Base-by-base conservation (phyloP, 2,888 invertebrate species). In the Drosophila cognata region DNA sequence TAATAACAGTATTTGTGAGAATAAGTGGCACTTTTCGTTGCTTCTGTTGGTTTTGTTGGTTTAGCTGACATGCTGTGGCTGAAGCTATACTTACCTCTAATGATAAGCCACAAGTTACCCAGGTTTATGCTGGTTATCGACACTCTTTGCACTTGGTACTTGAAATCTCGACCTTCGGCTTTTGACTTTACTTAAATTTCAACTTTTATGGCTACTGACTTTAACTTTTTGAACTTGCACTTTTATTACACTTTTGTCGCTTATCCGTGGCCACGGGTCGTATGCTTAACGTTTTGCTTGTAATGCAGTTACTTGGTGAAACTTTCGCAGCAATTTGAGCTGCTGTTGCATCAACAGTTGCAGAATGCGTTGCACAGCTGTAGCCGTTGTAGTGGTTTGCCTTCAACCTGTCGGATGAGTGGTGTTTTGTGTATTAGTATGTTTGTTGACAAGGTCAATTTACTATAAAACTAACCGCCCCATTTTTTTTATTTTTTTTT, bases 271-370 rank as follows among this genome's bases (percentile, higher is more conserved):
- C 67, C 31, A 63, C 83, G 50, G 36, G 50, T 72, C 89, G 81
- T 86, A 85, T 90, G 43, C 74, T 81, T 91, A 89, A 88, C 79
- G 88, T 74, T 80, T 82, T 68, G 85, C 90, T 78, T 56, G 38
- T 4, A 92, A 85, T 74, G 91, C 89, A 87, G 86, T 89, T 79
- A 77, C 81, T 84, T 86, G 90, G 69, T 89, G 89, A 75, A 92
- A 88, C 77, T 91, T 91, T 55, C 92, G 92, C 87, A 93, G 89
- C 93, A 93, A 74, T 85, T 93, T 93, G 72, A 92, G 91, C 90
- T 93, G 92, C 87, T 92, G 79, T 92, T 91, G 91, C 91, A 93
- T 93, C 82, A 92, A 92, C 89, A 93, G 84, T 91, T 92, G 90
- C 77, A 91, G 75, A 79, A 93, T 91, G 73, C 93, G 89, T 86